Conservation (phyloP, 2,797 vertebrate genomes). For the Rachycentron canadum region DNA sequence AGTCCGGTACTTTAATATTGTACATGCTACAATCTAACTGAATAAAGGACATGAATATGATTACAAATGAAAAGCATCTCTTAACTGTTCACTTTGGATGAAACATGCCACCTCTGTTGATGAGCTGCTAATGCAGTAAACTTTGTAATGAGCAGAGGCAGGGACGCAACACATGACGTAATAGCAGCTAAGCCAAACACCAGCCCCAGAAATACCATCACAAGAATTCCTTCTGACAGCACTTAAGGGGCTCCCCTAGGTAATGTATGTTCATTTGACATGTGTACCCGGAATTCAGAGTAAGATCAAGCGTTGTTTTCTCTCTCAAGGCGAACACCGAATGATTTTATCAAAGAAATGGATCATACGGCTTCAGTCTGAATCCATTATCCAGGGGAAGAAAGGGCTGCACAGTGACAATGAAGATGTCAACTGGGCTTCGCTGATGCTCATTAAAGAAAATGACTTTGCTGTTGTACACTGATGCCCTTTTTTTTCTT, state of each 20-base stretch:
- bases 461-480: conserved; percentile 57
- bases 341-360: conserved; percentile 63
- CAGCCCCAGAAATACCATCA: conserved; percentile 25
- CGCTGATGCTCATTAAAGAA: conserved; percentile 63
- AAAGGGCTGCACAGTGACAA: conserved; percentile 45
- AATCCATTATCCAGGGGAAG: conserved; percentile 47
- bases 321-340: conserved; percentile 37
- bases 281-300: conserved; percentile 40
- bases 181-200: conserved; percentile 29
- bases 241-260: conserved; percentile 25
- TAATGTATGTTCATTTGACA: conserved; percentile 55
- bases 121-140: conserved; percentile 14
- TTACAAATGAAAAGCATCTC: conserved; percentile 14
- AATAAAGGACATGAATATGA: background rate
- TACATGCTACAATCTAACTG: background rate
- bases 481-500: conserved; percentile 37
- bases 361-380: conserved; percentile 50
- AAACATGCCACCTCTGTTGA: conserved; percentile 15
- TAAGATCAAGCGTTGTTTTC: conserved; percentile 56
- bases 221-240: conserved; percentile 42
- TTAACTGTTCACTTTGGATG: conserved; percentile 7
- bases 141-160: conserved; percentile 11
- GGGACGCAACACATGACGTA: conserved; percentile 59
- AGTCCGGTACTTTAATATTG: background rate
- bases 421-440: conserved; percentile 53